Conservation (phyloP, 2,113 vertebrate genomes). For the Ceyx melanurus region DNA sequence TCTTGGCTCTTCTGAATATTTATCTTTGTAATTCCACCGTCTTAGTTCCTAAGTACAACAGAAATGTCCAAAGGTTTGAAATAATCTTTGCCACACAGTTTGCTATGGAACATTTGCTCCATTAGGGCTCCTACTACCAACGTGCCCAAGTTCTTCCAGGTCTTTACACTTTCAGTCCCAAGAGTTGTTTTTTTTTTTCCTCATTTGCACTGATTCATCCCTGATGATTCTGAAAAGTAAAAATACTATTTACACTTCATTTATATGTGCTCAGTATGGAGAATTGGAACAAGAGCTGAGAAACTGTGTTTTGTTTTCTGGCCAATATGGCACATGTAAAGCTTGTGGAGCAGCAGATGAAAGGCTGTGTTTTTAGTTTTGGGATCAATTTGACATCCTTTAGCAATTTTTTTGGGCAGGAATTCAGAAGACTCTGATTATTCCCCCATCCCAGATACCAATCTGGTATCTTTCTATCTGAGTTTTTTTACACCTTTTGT, state of each 20-base stretch:
- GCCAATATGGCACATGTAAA: conserved; percentile 54
- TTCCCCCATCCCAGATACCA: conserved; percentile 23
- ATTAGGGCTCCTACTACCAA: background rate
- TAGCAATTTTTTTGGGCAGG: conserved; percentile 57
- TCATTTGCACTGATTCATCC: background rate
- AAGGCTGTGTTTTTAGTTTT: conserved; percentile 48
- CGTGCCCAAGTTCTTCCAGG: background rate
- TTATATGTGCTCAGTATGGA: conserved; percentile 1
- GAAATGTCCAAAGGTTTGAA: background rate
- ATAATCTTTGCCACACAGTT: background rate
- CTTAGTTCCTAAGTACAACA: background rate
- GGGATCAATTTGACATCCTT: conserved; percentile 43
- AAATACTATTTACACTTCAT: conserved; percentile 25
- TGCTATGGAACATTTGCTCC: background rate
- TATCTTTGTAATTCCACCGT: background rate
- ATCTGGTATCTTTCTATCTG: conserved; percentile 59
- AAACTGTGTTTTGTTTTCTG: conserved; percentile 30
- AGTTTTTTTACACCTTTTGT: conserved; percentile 59
- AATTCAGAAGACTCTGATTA: conserved; percentile 44
- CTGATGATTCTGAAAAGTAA: conserved; percentile 1
- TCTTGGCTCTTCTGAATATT: background rate
- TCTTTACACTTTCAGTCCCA: background rate
- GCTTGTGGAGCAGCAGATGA: conserved; percentile 54
- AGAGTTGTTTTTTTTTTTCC: background rate
- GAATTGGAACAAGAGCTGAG: conserved; percentile 22